phyloP scores from a whole-genome alignment of 2,888 invertebrate species.

The Phengaris arion region DNA sequence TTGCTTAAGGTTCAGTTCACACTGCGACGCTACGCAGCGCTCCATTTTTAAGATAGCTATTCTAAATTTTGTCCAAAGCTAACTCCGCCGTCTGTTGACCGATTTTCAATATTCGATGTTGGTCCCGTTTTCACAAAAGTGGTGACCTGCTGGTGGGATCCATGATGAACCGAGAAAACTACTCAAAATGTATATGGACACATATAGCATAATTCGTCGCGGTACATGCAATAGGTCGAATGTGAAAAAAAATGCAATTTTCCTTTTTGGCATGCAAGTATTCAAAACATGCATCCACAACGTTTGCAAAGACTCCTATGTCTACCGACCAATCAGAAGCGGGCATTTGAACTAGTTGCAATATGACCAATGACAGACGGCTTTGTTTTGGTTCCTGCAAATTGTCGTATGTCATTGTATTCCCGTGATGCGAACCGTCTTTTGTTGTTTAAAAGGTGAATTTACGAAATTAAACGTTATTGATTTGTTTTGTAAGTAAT shows the following conservation, averaged over 20 bases:
- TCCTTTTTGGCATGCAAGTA: conserved; percentile 14
- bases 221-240: not conserved
- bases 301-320: conserved; percentile 18
- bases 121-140: too few species aligned
- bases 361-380: conserved; percentile 14
- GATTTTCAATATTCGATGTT: too few species aligned
- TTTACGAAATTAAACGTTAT: conserved; percentile 20
- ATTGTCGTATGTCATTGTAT: conserved; percentile 7
- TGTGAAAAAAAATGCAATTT: not conserved
- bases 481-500: conserved; percentile 17
- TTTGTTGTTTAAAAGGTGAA: conserved; percentile 14
- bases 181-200: too few species aligned
- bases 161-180: too few species aligned
- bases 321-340: conserved; percentile 16
- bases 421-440: conserved; percentile 6
- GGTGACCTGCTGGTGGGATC: too few species aligned
- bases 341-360: conserved; percentile 18
- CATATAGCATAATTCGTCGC: too few species aligned
- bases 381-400: conserved; percentile 21
- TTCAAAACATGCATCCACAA: not conserved
- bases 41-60: too few species aligned
- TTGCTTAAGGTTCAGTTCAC: too few species aligned
- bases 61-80: too few species aligned
- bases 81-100: too few species aligned
- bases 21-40: too few species aligned